Evolutionary conservation across 2,888 invertebrate genomes (phyloP), one percentile per base, ranked within the genome.

Genomic region (Tricholauxania praeusta): DNA sequence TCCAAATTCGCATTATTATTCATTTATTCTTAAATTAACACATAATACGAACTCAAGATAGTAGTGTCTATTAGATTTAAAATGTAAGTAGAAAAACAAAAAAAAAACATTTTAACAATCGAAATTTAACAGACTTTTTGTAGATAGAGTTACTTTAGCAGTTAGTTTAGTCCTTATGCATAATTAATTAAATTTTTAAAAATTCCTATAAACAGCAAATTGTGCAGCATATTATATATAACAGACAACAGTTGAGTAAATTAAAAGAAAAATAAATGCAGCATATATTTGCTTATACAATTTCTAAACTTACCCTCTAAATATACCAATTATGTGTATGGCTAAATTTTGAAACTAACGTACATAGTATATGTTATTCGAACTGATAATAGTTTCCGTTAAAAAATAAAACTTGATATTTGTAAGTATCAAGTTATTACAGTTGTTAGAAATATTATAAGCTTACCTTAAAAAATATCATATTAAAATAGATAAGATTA

Each of bases 81-180:
- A 12, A 64, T 49, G n/a, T 64, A 64, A 15, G 48, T 64, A 59
- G 19, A 59, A 14, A 19, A 59, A 22, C 47, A n/a, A 22, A 32
- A 28, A 32, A 28, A 28, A 66, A 66, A 14, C 32, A 49, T 66
- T 66, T 66, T 32, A 55, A 59, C 12, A 62, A 72, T 53, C 72
- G 72, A 72, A 72, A 72, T 62, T 67, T 32, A 60, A 67, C 67
- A 53, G 67, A 72, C 72, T 72, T 66, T 66, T 65, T 55, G 64
- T 55, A 71, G 70, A 62, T 70, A 70, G 70, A 12, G 39, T 39
- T 39, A 39, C 39, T 39, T 62, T 62, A 62, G 51, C 28, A 28
- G 12, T 57, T 19, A 57, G 22, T 57, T 57, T 22, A 57, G 57
- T 28, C 14, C 14, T 57, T 57, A 28, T 57, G 19, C 57, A 39